A percentile compares a stretch with the other conserved stretches of the same genome.
Conservation (phyloP, 2,888 invertebrate genomes). For the Palloptera scutellata region DNA sequence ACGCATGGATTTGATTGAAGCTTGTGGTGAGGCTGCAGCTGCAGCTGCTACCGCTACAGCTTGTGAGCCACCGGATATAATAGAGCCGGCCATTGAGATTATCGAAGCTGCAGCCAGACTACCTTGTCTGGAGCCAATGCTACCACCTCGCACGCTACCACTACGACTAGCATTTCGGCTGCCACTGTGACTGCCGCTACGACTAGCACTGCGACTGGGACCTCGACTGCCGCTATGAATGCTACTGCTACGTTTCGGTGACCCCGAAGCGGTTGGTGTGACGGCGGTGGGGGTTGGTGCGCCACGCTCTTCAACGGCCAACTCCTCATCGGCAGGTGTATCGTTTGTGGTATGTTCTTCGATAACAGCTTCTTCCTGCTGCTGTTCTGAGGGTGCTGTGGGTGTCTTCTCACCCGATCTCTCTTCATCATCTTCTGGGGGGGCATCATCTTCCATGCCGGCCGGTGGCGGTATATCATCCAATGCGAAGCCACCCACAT, state of each 20-base stretch:
- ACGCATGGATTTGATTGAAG: slow-evolving; percentile 49
- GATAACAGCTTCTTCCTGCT: slow-evolving; percentile 43
- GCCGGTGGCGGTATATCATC: slow-evolving; percentile 52
- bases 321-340: slow-evolving; percentile 35
- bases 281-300: slow-evolving; percentile 53
- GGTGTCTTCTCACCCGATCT: slow-evolving; percentile 35
- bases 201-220: slow-evolving; percentile 46
- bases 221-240: slow-evolving; percentile 50
- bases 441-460: slow-evolving; percentile 43
- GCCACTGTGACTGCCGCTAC: slow-evolving; percentile 45
- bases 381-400: slow-evolving; percentile 35
- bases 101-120: slow-evolving; percentile 50
- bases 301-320: slow-evolving; percentile 35
- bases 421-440: slow-evolving; percentile 35
- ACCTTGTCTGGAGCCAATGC: slow-evolving; percentile 50
- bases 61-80: slow-evolving; percentile 37
- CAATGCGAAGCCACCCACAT: slow-evolving; percentile 45
- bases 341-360: slow-evolving; percentile 35
- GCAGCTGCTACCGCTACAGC: slow-evolving; percentile 27
- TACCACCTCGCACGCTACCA: slow-evolving; percentile 47
- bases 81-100: slow-evolving; percentile 40
- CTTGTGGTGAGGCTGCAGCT: slow-evolving; percentile 48
- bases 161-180: slow-evolving; percentile 44
- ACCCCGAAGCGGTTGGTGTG: slow-evolving; percentile 39
- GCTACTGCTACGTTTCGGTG: slow-evolving; percentile 39